Conservation (phyloP, 2,888 invertebrate genomes). For the Lepidochitona cinerea region DNA sequence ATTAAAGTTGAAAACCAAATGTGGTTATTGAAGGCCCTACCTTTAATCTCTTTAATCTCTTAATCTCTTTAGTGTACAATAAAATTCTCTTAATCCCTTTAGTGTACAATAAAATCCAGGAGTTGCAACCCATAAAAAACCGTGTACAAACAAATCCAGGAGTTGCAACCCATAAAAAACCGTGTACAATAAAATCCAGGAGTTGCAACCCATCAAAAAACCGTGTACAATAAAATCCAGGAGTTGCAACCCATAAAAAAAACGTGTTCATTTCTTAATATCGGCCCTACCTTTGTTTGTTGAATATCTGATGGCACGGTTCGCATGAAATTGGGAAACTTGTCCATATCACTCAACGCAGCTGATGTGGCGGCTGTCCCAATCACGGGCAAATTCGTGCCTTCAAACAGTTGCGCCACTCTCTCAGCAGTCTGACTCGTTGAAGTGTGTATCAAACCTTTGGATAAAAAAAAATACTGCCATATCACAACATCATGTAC, state of each 20-base stretch:
- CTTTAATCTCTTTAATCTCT: background rate
- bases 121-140: no score
- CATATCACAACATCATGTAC: background rate
- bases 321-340: conserved; percentile 39
- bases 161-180: no score
- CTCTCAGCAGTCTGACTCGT: conserved; percentile 41
- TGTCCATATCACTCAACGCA: conserved; percentile 31
- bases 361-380: conserved; percentile 47
- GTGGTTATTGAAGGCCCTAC: no score
- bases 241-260: no score
- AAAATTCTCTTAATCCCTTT: background rate
- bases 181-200: no score
- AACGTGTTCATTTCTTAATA: no score
- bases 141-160: no score
- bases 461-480: conserved; percentile 6
- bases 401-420: conserved; percentile 37
- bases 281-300: conserved; percentile 37
- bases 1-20: background rate
- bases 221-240: no score
- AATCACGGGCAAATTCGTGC: conserved; percentile 45
- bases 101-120: no score
- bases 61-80: background rate
- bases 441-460: conserved; percentile 55
- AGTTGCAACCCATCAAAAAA: no score
- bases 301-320: conserved; percentile 38